These are phyloP conservation scores for Caradrina kadenii DNA, from an alignment of 2,888 invertebrate species.

Conservation along the genomic window DNA sequence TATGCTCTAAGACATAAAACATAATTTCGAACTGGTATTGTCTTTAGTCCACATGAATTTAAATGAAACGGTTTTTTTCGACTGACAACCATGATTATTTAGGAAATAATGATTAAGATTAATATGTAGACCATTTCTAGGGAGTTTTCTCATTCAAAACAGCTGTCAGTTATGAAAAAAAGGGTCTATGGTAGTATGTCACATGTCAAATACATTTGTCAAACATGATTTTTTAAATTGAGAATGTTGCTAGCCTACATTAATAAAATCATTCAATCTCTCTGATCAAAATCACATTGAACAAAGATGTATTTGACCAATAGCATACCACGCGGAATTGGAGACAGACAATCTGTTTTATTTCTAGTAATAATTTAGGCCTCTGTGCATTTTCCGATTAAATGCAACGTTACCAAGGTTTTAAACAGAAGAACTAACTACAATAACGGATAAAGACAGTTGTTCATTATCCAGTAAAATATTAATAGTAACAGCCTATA, in stretches of 20 bases:
- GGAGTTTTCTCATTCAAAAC: not conserved
- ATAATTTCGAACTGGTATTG: conserved; percentile 74
- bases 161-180: conserved; percentile 10
- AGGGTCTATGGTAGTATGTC: too few species aligned
- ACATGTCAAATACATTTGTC: too few species aligned
- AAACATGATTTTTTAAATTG: too few species aligned
- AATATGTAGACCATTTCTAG: too few species aligned
- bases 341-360: conserved; percentile 4
- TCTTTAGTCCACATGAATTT: conserved; percentile 62
- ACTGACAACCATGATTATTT: conserved; percentile 24
- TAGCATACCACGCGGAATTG: not conserved
- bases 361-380: conserved; percentile 13
- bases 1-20: conserved; percentile 68
- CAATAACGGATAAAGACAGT: too few species aligned
- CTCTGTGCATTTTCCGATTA: conserved; percentile 19
- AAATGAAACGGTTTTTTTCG: conserved; percentile 4
- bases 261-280: too few species aligned
- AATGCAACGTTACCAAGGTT: not conserved
- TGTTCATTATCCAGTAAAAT: too few species aligned
- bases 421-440: too few species aligned
- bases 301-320: not conserved
- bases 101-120: not conserved
- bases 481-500: too few species aligned
- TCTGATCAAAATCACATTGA: too few species aligned
- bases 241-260: too few species aligned